phyloP scores from a whole-genome alignment of 2,888 invertebrate genomes.

The Cepaea hortensis region DNA sequence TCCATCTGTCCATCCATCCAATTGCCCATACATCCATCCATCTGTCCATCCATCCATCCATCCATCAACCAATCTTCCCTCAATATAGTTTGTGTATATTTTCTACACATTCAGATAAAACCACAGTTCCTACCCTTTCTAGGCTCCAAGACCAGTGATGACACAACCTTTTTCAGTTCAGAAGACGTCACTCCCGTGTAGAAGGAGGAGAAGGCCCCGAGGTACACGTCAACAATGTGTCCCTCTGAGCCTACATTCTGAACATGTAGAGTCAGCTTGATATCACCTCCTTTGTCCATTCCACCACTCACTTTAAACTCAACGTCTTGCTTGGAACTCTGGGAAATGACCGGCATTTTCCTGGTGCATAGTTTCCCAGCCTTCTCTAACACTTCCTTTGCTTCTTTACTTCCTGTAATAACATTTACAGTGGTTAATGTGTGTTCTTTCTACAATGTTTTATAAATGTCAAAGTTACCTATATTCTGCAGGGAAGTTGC shows the following conservation, averaged over 20 bases:
- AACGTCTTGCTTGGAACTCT: slow-evolving; percentile 58
- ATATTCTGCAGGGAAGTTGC: neutral
- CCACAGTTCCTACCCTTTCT: slow-evolving; percentile 59
- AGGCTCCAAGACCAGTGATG: slow-evolving; percentile 77
- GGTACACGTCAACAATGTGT: slow-evolving; percentile 64
- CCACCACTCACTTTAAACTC: slow-evolving; percentile 62
- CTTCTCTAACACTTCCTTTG: slow-evolving; percentile 56
- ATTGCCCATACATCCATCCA: too few species aligned
- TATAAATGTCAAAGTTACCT: neutral
- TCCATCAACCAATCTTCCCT: too few species aligned
- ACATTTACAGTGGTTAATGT: neutral
- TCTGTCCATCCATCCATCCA: too few species aligned
- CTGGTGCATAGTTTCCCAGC: slow-evolving; percentile 61
- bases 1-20: too few species aligned
- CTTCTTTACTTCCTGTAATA: slow-evolving; percentile 59
- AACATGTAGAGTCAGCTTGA: slow-evolving; percentile 61
- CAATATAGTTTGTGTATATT: too few species aligned
- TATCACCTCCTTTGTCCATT: slow-evolving; percentile 63
- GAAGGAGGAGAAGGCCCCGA: slow-evolving; percentile 66
- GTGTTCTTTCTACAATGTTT: neutral
- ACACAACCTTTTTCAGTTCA: slow-evolving; percentile 62
- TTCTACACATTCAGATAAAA: neutral
- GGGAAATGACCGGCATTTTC: slow-evolving; percentile 38
- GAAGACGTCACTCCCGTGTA: slow-evolving; percentile 71
- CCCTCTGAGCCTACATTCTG: slow-evolving; percentile 64